A percentile compares a stretch with the other conserved stretches of the same genome.
phyloP scores from a whole-genome alignment of 2,888 invertebrate species.

The Panopea generosa region DNA sequence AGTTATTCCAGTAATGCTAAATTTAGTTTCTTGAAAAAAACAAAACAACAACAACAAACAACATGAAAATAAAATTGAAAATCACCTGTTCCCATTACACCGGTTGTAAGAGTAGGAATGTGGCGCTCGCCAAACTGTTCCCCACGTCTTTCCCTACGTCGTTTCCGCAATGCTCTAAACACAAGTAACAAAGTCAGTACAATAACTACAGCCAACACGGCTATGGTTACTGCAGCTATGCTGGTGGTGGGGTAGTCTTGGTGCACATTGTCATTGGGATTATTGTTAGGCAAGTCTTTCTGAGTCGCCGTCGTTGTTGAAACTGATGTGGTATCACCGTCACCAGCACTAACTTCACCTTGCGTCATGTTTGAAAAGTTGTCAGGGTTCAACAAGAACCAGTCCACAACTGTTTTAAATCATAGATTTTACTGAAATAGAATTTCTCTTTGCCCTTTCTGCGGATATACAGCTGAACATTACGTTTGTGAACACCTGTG shows the following conservation, averaged over 20 bases:
- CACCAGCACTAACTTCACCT: background rate
- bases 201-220: conserved; percentile 66
- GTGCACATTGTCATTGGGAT: conserved; percentile 25
- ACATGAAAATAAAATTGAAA: background rate
- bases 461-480: too few species aligned
- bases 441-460: too few species aligned
- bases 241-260: conserved; percentile 61
- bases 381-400: too few species aligned
- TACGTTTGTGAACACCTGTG: too few species aligned
- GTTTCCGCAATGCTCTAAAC: conserved; percentile 60
- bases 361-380: conserved; percentile 12
- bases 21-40: conserved; percentile 12
- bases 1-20: too few species aligned
- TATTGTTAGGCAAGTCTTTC: conserved; percentile 4
- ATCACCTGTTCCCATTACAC: conserved; percentile 69
- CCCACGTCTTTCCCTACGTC: conserved; percentile 63
- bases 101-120: conserved; percentile 66
- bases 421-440: too few species aligned
- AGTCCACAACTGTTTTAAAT: too few species aligned
- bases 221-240: conserved; percentile 70
- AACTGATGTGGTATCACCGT: background rate
- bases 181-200: conserved; percentile 66
- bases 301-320: background rate
- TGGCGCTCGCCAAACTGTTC: conserved; percentile 56
- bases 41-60: background rate